Evolutionary conservation across 2,888 invertebrate genomes (phyloP), one percentile per base, ranked within the genome.

Genomic region (Cantharis flavilabris): DNA sequence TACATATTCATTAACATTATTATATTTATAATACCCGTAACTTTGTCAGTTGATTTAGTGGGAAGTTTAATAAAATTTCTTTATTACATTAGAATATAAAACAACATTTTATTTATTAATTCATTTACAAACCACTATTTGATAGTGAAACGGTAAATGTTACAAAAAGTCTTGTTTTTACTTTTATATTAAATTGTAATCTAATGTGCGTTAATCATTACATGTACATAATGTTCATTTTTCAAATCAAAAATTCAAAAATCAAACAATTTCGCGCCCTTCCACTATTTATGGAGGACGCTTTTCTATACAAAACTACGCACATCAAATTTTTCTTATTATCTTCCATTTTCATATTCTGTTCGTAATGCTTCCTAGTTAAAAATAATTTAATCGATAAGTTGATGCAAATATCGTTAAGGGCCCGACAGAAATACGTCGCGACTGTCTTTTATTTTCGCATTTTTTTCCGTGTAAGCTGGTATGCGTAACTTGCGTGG

Each of bases 21-120:
- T 86, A 86, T 85, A 84, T 85, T 86, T 86, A 87, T 87, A 87
- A 86, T 88, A 88, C 88, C 87, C 88, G 88, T 88, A 88, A 84
- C 81, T 83, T 49, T 83, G 83, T 86, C 84, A 85, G 84, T 86
- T 84, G 85, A 81, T 86, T 86, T 84, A 84, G 83, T 85, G 86
- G 86, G 86, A 85, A 81, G 82, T 86, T 86, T 86, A 86, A 86
- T 87, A 85, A 86, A 86, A 87, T 86, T 84, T 87, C 89, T 85
- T 85, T 86, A 84, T 85, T 85, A 87, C 85, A 86, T 86, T 86
- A 86, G 86, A 86, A 88, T 88, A 88, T 87, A 88, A 88, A 88
- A 88, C 88, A 88, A 88, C 87, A 87, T 87, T 88, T 88, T 88
- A 87, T 88, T 88, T 88, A 88, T 88, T 83, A 88, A 88, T 87